These are phyloP conservation scores for Hippocampus guttulatus DNA, from an alignment of 2,113 vertebrate species.

Conservation along the genomic window DNA sequence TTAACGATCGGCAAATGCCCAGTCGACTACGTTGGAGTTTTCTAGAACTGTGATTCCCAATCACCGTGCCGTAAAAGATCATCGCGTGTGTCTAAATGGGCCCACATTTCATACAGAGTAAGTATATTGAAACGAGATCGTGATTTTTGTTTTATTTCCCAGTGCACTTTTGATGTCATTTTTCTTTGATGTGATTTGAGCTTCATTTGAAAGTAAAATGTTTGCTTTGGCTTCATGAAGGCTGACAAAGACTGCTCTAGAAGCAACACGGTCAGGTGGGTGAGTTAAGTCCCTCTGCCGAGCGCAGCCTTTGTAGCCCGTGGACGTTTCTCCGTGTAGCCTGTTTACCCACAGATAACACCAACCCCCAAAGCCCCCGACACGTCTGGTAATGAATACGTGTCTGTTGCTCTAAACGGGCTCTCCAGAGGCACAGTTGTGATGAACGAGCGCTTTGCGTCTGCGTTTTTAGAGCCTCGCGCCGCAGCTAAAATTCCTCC, in stretches of 20 bases:
- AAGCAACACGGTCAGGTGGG: conserved; percentile 3
- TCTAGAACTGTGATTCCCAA: too few relatives aligned
- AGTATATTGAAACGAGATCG: too few relatives aligned
- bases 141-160: too few relatives aligned
- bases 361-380: conserved; percentile 41
- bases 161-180: too few relatives aligned
- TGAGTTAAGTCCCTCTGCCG: conserved; percentile 4
- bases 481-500: conserved; percentile 36
- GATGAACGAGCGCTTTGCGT: conserved; percentile 38
- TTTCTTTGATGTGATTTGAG: too few relatives aligned
- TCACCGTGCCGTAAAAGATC: too few relatives aligned
- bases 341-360: conserved; percentile 7
- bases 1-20: too few relatives aligned
- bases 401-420: conserved; percentile 47
- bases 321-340: conserved; percentile 1
- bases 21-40: too few relatives aligned
- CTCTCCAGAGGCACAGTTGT: conserved; percentile 35
- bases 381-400: conserved; percentile 54
- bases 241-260: background rate
- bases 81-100: too few relatives aligned
- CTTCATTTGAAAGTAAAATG: too few relatives aligned
- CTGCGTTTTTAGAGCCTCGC: conserved; percentile 22
- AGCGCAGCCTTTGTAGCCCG: background rate
- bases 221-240: too few relatives aligned
- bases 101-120: too few relatives aligned